Conservation (phyloP, 2,797 vertebrate species). For the Crocodylus rhombifer region DNA sequence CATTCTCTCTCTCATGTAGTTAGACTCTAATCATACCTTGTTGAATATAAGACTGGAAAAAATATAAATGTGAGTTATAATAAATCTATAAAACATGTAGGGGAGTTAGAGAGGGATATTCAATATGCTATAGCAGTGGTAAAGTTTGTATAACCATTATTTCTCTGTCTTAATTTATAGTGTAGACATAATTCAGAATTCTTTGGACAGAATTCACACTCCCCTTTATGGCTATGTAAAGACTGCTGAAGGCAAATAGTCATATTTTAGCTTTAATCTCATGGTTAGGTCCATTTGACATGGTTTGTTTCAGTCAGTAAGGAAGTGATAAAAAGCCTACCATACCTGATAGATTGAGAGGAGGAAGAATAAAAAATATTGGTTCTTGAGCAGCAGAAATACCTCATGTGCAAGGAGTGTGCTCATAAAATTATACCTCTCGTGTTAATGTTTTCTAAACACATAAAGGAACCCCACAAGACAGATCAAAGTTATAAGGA, state of each 20-base stretch:
- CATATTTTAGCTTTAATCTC: slow-evolving; percentile 22
- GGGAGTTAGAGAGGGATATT: slow-evolving; percentile 47
- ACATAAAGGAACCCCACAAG: neutral
- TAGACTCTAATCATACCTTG: neutral
- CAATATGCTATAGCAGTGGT: slow-evolving; percentile 31
- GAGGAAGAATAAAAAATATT: neutral
- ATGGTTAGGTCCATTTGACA: slow-evolving; percentile 37
- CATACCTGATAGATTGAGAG: neutral
- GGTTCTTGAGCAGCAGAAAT: slow-evolving; percentile 10
- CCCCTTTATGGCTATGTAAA: slow-evolving; percentile 57
- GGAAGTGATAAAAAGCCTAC: slow-evolving; percentile 9
- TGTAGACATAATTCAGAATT: slow-evolving; percentile 54
- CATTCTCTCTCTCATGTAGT: neutral
- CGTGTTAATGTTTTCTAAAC: neutral
- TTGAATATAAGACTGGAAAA: neutral
- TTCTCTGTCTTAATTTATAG: neutral
- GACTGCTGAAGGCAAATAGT: slow-evolving; percentile 59
- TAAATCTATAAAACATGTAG: slow-evolving; percentile 42
- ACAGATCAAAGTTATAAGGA: neutral
- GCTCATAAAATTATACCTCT: neutral
- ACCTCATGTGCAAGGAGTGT: neutral
- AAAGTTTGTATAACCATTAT: slow-evolving; percentile 49
- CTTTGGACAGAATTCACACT: slow-evolving; percentile 60
- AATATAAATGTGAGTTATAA: slow-evolving; percentile 56
- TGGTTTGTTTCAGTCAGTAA: slow-evolving; percentile 23